Base-by-base conservation (phyloP, 2,888 invertebrate species). In the Heliothis peltigera region DNA sequence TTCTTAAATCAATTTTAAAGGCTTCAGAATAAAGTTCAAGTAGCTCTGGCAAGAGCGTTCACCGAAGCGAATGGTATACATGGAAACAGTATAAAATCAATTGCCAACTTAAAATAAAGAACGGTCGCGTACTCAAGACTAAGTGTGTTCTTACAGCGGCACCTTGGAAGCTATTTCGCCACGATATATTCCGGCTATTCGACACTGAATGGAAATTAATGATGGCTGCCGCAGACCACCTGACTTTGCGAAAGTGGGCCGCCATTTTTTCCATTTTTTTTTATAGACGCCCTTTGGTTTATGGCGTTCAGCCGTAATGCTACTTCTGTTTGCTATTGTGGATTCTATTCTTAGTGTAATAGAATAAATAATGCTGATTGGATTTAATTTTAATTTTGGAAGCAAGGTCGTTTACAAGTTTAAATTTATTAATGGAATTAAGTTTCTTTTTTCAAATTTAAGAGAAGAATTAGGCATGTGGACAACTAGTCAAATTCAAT, bases 141-240 rank as follows among this genome's bases (percentile, higher is more conserved):
- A 63, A 80, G 78, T 75, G 62, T 64, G 76, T 81, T 77, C 74
- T 79, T 79, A 74, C 70, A 53, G 55, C 51, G 65, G 66, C 64
- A 65, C 70, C 77, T 68, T 65, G 65, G 76, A 73, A 81, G 56
- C 82, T 68, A 77, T 80, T 69, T 67, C 61, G 69, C 67, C 68
- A 66, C 83, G 83, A 85, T 85, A 83, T 84, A 85, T 86, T 80
- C 81, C 74, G 75, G 81, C 84, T 79, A 83, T 87, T 87, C 89
- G 88, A 84, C 87, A 87, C 86, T 91, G 92, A 92, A 92, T 92
- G 87, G 91, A 91, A 92, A 92, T 92, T 92, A 92, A 93, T 93
- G 93, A 91, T 87, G 87, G 90, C 85, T 80, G 84, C 85, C 84
- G 83, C 73, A 82, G 84, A 86, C 89, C 92, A 92, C 92, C 92